Base-by-base conservation (phyloP, 2,113 vertebrate genomes). In the Glaucidium brasilianum region DNA sequence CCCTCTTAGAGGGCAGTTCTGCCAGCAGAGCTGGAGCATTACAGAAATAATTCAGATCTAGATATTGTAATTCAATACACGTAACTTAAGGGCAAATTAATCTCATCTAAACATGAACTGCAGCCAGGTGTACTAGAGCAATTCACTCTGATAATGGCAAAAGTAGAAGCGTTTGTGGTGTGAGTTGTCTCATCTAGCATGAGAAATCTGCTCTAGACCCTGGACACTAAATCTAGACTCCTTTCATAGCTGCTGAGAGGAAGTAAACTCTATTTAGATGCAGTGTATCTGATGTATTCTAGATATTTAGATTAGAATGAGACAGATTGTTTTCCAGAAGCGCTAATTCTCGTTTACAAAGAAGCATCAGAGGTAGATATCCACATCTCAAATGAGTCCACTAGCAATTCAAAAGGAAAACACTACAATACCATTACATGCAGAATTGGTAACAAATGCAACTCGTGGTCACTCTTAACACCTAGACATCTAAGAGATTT, bases 151-250 rank as follows among this genome's bases (percentile, higher is more conserved):
- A 35, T 25, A 45, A 62, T 20, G n/a, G 11, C 53, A 83, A 52
- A 84, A 60, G 15, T 47, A 41, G 5, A 2, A 47, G 13, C 6
- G 86, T 34, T n/a, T 0, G 0, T n/a, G 5, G 12, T 53, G 22
- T 0, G 0, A 55, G 10, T 25, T 75, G 43, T 73, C 53, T 81
- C 45, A 74, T 23, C 32, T 23, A 41, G 18, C 25, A 47, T 8
- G 17, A 84, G 32, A 68, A 82, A 79, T 47, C 26, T 68, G 23
- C 22, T 34, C 13, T n/a, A 22, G 17, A 37, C 13, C 64, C 53
- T 22, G 9, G 58, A 66, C 26, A 14, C 25, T 60, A 49, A 72
- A 79, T 17, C 18, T 15, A n/a, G 43, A 47, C 34, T 85, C 34
- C 6, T 93, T 88, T 62, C 37, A 69, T 8, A 50, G 45, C 27